A percentile compares a stretch with the other conserved stretches of the same genome.
phyloP scores from a whole-genome alignment of 2,113 vertebrate genomes.

The Pionites leucogaster region DNA sequence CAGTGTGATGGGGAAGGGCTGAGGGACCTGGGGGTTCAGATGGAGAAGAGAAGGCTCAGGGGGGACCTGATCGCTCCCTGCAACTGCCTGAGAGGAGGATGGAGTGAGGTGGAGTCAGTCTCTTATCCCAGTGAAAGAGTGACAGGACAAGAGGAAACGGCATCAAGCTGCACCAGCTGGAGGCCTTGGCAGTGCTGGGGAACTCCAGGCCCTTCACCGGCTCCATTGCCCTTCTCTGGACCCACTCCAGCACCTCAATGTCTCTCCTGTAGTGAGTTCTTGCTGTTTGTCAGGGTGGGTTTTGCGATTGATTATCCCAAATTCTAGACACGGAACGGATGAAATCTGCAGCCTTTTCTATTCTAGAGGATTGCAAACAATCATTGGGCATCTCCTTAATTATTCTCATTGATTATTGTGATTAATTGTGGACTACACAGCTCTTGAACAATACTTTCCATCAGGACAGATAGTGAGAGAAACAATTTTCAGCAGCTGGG shows the following conservation, averaged over 20 bases:
- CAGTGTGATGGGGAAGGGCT: not conserved
- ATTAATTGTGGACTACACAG: not conserved
- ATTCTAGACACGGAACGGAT: not conserved
- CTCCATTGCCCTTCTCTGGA: not conserved
- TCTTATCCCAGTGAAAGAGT: not conserved
- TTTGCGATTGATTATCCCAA: not conserved
- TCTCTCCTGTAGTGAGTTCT: not conserved
- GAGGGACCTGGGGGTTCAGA: not conserved
- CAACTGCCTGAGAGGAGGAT: not conserved
- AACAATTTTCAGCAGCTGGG: not conserved
- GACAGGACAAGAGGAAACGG: not conserved
- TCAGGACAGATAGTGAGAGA: not conserved
- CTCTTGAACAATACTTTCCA: not conserved
- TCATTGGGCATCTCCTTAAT: not conserved
- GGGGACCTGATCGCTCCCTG: not conserved
- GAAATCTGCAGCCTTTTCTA: not conserved
- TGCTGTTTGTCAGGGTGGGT: fast-evolving
- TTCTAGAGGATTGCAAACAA: not conserved
- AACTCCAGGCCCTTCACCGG: not conserved
- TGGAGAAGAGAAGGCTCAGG: not conserved
- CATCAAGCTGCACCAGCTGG: not conserved
- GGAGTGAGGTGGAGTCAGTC: not conserved
- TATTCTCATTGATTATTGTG: not conserved
- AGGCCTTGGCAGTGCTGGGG: not conserved
- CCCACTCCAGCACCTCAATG: not conserved